A percentile compares a stretch with the other conserved stretches of the same genome.
These are phyloP conservation scores for Rhopalosiphum padi DNA, from an alignment of 1,140 invertebrate species.

Conservation along the genomic window DNA sequence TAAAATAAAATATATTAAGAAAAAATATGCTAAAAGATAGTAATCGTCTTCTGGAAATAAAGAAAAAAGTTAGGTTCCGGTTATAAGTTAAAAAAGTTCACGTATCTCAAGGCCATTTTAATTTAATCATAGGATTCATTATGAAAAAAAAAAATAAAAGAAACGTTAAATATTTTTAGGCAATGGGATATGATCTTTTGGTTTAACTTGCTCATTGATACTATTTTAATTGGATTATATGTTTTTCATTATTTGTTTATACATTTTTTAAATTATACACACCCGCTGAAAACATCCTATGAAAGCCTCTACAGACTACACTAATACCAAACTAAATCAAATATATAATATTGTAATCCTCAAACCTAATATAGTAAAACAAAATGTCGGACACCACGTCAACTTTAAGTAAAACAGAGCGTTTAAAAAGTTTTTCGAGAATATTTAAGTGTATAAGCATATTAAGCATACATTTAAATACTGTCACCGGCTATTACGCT, in stretches of 20 bases:
- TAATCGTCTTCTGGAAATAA: background rate
- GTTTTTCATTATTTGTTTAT: background rate
- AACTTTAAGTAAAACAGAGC: conserved; percentile 13
- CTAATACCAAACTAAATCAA: conserved; percentile 11
- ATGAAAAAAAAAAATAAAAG: background rate
- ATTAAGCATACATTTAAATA: background rate
- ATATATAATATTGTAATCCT: conserved; percentile 8
- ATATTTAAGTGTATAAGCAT: background rate
- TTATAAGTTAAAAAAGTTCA: background rate
- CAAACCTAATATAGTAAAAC: background rate
- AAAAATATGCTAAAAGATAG: background rate
- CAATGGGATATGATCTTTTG: background rate
- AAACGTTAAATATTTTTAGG: background rate
- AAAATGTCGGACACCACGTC: background rate
- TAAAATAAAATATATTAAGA: background rate
- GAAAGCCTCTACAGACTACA: background rate
- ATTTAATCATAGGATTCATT: conserved; percentile 1
- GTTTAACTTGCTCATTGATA: background rate
- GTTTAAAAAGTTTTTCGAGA: background rate
- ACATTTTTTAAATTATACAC: background rate
- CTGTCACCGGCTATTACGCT: background rate
- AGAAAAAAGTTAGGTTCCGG: background rate
- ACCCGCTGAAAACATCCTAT: background rate
- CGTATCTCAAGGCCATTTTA: background rate
- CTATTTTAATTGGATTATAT: background rate